Percentiles rank a stretch among this genome's conserved stretches.
phyloP scores from a whole-genome alignment of 1,140 invertebrate species.

The Caerostris extrusa region DNA sequence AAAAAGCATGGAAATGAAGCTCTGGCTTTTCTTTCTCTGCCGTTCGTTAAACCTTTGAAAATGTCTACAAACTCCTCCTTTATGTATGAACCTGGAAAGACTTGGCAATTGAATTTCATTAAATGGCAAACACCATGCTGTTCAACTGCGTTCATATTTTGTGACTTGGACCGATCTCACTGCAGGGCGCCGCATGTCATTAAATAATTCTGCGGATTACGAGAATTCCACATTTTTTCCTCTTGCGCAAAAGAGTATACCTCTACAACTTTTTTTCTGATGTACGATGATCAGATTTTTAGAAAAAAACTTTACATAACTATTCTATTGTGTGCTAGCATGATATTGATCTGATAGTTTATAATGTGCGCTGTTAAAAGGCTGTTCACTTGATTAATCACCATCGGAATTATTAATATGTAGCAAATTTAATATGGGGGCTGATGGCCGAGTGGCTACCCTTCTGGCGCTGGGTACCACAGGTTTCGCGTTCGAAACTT shows the following conservation, averaged over 20 bases:
- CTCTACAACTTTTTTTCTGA: not conserved
- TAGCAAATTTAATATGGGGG: no score
- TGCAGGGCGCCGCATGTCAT: slow-evolving; percentile 4
- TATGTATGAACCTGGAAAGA: slow-evolving; percentile 1
- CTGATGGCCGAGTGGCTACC: no score
- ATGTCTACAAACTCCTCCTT: not conserved
- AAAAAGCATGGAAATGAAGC: not conserved
- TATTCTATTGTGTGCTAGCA: not conserved
- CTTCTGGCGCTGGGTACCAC: no score
- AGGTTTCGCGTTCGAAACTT: no score
- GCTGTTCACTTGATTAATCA: no score
- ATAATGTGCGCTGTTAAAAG: no score
- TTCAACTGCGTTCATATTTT: slow-evolving; percentile 30
- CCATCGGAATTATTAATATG: no score
- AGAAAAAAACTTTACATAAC: no score
- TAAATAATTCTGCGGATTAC: slow-evolving; percentile 8
- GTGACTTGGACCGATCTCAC: not conserved
- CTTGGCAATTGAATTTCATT: slow-evolving; percentile 33
- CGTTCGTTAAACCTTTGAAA: not conserved
- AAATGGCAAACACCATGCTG: slow-evolving; percentile 12
- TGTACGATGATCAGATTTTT: not conserved
- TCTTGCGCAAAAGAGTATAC: no score
- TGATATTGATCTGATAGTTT: not conserved
- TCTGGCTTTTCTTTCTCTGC: not conserved
- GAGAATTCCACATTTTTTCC: not conserved